Base-by-base conservation (phyloP, 2,113 vertebrate genomes). In the Prunella himalayana region DNA sequence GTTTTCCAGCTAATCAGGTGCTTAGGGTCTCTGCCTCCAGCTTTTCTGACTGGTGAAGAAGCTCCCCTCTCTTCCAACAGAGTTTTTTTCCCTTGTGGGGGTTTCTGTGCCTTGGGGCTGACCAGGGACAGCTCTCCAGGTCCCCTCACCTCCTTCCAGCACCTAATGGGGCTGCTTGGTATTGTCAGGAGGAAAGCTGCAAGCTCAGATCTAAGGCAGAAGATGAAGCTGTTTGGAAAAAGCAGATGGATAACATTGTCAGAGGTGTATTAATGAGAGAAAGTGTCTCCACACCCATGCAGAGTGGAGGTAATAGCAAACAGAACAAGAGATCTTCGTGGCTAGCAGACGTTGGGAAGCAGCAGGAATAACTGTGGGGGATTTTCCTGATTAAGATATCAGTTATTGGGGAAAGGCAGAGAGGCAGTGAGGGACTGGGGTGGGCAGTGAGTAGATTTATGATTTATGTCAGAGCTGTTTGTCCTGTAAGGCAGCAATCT, bases 191-290 rank as follows among this genome's bases (percentile, higher is more conserved):
- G 41, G 28, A n/a, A 69, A 78, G 9, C 53, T 81, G 63, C 31
- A 44, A 76, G 82, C 75, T 72, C 83, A 92, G 71, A 17, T 47
- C 61, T 60, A 5, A 82, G 82, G 24, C 13, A 83, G 83, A 73
- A 86, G 91, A 93, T 83, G 60, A 76, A 90, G 59, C 6, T 88
- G 64, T 90, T 95, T 88, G 94, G 80, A 88, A 96, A 72, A 4
- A 92, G 59, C 73, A 86, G 83, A 80, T 84, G 79, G 91, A 90
- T 35, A 84, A 54, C 82, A 8, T 83, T 93, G 61, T 94, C 79
- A 93, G 90, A 57, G 90, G 63, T 33, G 44, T 45, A 50, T 95
- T 96, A 95, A 95, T 68, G 93, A 95, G n/a, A 73, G 73, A 10
- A 83, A 54, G 71, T 30, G 42, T 72, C 86, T 75, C 53, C 81